Evolutionary conservation across 1,140 invertebrate species (phyloP), one percentile per base, ranked within the genome.

Genomic region (Euborellia annulipes): DNA sequence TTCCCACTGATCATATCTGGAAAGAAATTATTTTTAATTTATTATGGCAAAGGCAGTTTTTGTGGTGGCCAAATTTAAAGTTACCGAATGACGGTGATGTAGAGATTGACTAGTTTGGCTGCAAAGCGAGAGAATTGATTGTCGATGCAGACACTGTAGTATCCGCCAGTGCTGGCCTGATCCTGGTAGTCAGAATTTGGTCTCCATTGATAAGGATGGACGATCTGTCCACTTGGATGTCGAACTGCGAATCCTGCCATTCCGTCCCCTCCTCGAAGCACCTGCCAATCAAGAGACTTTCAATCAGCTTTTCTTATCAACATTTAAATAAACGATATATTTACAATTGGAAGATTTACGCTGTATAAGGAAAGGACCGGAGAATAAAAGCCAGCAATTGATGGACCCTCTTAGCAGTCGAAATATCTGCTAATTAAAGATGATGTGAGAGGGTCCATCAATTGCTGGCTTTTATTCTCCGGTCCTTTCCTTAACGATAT

Each of bases 81-180:
- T 52, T 60, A 76, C 70, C 85, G 78, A 27, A 93, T 90, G 0
- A 93, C 89, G 1, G 89, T 91, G 2, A 95, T 72, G 56, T 95
- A 95, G 18, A 96, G 67, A 63, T 93, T 93, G 13, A 96, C 84
- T 47, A 95, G 62, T 67, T 95, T 95, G 9, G 78, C 79, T 21
- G 88, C 83, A 67, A 92, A 94, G 58, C 85, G 70, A 6, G 88
- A 92, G 56, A 92, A 90, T 54, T 91, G 86, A 67, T 96, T 96
- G 61, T 95, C 89, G 44, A 96, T 79, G 63, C 92, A 96, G 17
- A 95, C 78, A n/a, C 79, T 79, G 58, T 93, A 95, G 58, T 89
- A 90, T 6, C 86, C 87, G 38, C 85, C 86, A 1, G 70, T 65
- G 3, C 78, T 74, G 0, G 75, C 68, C 53, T 78, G 75, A 58